A percentile compares a stretch with the other conserved stretches of the same genome.
phyloP scores from a whole-genome alignment of 2,888 invertebrate genomes.

The Diadegma fenestrale region DNA sequence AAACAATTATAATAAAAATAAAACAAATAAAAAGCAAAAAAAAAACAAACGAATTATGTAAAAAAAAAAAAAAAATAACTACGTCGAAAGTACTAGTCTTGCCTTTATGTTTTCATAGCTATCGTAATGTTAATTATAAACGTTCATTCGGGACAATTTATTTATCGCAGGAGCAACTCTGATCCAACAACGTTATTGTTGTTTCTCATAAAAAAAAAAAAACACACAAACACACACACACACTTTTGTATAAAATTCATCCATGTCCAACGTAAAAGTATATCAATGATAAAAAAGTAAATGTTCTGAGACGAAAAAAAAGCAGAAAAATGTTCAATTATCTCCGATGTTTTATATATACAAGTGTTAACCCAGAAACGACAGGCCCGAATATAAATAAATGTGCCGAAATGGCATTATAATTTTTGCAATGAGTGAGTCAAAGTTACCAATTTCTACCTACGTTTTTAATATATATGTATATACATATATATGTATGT shows the following conservation, averaged over 20 bases:
- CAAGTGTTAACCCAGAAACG: constrained; percentile 82
- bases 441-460: constrained; percentile 84
- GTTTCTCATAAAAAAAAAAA: neutral
- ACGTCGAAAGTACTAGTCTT: constrained; percentile 84
- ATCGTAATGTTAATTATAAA: constrained; percentile 59
- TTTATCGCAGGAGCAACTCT: constrained; percentile 31
- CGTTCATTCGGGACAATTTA: neutral
- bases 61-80: constrained; percentile 76
- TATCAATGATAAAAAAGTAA: neutral
- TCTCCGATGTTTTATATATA: constrained; percentile 47
- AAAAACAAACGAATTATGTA: constrained; percentile 43
- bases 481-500: constrained; percentile 16
- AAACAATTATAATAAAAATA: constrained; percentile 35
- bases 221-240: neutral
- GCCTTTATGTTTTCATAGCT: constrained; percentile 81
- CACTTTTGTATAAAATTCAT: neutral
- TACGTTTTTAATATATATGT: constrained; percentile 81
- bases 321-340: constrained; percentile 40
- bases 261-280: neutral
- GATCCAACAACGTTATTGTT: neutral
- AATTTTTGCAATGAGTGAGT: constrained; percentile 84
- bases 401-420: constrained; percentile 76
- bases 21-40: constrained; percentile 12
- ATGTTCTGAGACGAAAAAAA: neutral
- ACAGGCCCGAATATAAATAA: constrained; percentile 73